Evolutionary conservation across 2,113 vertebrate species (phyloP).

Genomic region (Zosterops pallidus): DNA sequence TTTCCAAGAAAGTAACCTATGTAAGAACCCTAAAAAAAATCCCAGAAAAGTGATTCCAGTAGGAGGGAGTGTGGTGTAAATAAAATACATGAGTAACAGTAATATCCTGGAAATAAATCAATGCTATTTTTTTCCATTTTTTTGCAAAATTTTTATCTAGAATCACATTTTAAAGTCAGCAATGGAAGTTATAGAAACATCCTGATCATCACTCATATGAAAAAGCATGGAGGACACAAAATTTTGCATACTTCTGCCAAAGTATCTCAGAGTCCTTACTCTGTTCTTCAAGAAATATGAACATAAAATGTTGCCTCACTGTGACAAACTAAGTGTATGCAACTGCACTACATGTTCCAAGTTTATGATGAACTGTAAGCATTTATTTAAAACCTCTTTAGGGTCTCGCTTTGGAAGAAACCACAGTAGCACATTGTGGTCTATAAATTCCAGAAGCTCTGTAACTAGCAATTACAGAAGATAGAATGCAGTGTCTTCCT

Average conservation of each 20-base stretch:
- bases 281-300: background rate
- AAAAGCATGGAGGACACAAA: background rate
- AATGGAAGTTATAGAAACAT: background rate
- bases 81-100: background rate
- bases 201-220: background rate
- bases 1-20: background rate
- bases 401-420: background rate
- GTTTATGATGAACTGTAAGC: background rate
- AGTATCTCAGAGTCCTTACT: background rate
- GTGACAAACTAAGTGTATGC: background rate
- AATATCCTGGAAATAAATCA: background rate
- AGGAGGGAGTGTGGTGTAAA: accelerated
- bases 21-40: background rate
- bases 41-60: background rate
- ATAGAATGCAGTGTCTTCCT: background rate
- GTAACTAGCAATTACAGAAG: background rate
- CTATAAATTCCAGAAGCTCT: background rate
- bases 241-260: background rate
- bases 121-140: background rate
- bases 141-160: background rate
- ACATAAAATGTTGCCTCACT: background rate
- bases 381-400: constrained; percentile 3
- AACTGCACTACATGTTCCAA: background rate
- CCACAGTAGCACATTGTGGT: background rate
- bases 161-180: background rate